A percentile compares a stretch with the other conserved stretches of the same genome.
Conservation (phyloP, 2,113 vertebrate species). For the Sapayoa aenigma region DNA sequence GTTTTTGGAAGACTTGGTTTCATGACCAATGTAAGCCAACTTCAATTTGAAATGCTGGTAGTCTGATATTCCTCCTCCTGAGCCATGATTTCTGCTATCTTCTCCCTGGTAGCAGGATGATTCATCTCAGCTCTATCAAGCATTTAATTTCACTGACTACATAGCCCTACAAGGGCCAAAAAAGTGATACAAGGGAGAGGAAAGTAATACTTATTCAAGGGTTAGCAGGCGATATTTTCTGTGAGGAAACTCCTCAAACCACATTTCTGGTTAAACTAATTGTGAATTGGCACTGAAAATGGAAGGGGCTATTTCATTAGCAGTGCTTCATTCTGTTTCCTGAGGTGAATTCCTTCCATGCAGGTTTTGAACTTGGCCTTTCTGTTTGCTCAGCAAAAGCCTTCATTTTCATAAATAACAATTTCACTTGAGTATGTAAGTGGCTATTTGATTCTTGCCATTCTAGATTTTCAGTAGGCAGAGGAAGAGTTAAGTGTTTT, state of each 20-base stretch:
- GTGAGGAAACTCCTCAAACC: not conserved
- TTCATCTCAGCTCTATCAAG: not conserved
- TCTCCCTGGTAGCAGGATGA: not conserved
- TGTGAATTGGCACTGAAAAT: not conserved
- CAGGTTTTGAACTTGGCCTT: not conserved
- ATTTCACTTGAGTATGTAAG: not conserved
- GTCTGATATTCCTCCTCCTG: not conserved
- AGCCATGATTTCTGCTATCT: not conserved
- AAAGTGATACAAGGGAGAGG: not conserved
- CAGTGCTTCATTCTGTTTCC: not conserved
- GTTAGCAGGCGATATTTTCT: not conserved
- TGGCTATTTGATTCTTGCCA: not conserved
- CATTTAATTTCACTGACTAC: not conserved
- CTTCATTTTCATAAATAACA: not conserved
- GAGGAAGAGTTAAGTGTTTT: not conserved
- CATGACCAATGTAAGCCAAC: not conserved
- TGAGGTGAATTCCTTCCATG: not conserved
- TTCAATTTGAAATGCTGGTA: not conserved
- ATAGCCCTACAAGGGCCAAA: not conserved
- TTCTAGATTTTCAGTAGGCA: not conserved
- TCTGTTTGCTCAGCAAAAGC: not conserved
- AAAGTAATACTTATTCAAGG: not conserved
- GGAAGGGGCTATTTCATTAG: not conserved
- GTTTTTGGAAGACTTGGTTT: not conserved
- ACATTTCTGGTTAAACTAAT: not conserved